Conservation (phyloP, 2,888 invertebrate species). For the Elegia similella region DNA sequence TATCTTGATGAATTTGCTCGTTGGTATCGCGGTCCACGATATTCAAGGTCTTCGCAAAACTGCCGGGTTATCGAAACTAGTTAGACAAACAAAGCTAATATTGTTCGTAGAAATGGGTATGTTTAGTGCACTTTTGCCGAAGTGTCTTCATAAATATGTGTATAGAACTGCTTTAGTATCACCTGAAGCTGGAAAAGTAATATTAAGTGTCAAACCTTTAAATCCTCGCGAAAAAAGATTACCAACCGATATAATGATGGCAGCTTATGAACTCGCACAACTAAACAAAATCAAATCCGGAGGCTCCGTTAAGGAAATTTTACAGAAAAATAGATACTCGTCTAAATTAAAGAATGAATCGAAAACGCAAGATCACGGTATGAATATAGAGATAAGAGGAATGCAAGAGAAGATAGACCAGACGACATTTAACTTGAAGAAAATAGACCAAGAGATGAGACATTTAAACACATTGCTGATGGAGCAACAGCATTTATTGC, state of each 20-base stretch:
- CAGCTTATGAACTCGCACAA: conserved; percentile 90
- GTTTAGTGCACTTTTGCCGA: conserved; percentile 89
- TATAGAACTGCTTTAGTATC: conserved; percentile 90
- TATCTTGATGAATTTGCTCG: conserved; percentile 91
- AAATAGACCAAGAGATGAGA: conserved; percentile 85
- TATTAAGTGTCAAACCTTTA: conserved; percentile 90
- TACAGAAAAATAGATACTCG: conserved; percentile 81
- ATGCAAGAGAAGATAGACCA: conserved; percentile 87
- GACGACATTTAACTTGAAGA: conserved; percentile 86
- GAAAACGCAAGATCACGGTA: conserved; percentile 63
- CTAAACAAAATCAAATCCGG: conserved; percentile 85
- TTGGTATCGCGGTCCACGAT: conserved; percentile 93
- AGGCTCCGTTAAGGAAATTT: conserved; percentile 82
- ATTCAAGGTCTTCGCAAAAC: conserved; percentile 93
- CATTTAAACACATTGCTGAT: conserved; percentile 81
- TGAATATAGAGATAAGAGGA: conserved; percentile 81
- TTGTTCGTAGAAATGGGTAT: conserved; percentile 91
- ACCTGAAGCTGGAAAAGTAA: conserved; percentile 90
- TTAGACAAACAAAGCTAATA: conserved; percentile 91
- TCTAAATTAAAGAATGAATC: conserved; percentile 83
- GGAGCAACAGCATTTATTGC: conserved; percentile 66
- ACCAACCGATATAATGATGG: conserved; percentile 89
- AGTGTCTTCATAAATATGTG: conserved; percentile 86
- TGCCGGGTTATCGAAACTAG: conserved; percentile 90
- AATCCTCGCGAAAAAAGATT: conserved; percentile 91